A percentile compares a stretch with the other conserved stretches of the same genome.
Conservation (phyloP, 30 jellyfish, hydroid and myxozoan genomes). For the Turritopsis rubra region DNA sequence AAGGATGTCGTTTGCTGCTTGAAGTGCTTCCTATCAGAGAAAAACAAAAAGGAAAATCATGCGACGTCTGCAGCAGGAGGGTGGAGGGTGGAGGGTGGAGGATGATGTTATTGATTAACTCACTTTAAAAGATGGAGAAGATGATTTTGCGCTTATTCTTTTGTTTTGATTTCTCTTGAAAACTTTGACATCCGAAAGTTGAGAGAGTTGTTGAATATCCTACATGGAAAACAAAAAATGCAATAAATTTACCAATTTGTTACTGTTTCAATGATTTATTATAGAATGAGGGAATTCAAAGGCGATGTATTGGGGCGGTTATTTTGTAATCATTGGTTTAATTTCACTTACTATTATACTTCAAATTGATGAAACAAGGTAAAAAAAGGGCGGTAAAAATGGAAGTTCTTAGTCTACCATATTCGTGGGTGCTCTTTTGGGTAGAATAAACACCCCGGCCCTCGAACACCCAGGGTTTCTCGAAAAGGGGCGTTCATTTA, state of each 20-base stretch:
- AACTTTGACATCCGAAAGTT: not conserved
- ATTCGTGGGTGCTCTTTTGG: too few relatives aligned
- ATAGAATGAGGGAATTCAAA: not conserved
- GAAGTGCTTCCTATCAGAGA: not conserved
- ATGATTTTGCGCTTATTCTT: not conserved
- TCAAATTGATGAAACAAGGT: too few relatives aligned
- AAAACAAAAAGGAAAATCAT: not conserved
- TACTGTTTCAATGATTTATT: too few relatives aligned
- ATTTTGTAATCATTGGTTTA: too few relatives aligned
- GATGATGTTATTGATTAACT: not conserved
- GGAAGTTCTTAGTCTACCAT: too few relatives aligned
- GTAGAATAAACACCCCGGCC: too few relatives aligned
- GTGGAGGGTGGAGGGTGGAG: not conserved
- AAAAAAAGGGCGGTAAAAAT: too few relatives aligned
- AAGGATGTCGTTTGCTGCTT: not conserved
- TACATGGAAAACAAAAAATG: not conserved
- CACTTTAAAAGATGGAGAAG: not conserved
- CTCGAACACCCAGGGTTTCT: too few relatives aligned
- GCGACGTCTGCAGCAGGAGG: not conserved
- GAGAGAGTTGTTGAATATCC: not conserved
- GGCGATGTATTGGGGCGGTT: too few relatives aligned
- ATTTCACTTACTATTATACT: too few relatives aligned
- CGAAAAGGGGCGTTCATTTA: too few relatives aligned
- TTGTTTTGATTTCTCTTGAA: not conserved
- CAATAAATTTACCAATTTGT: not conserved